These are phyloP conservation scores for Allacma fusca DNA, from an alignment of 2,888 invertebrate genomes.

Conservation along the genomic window DNA sequence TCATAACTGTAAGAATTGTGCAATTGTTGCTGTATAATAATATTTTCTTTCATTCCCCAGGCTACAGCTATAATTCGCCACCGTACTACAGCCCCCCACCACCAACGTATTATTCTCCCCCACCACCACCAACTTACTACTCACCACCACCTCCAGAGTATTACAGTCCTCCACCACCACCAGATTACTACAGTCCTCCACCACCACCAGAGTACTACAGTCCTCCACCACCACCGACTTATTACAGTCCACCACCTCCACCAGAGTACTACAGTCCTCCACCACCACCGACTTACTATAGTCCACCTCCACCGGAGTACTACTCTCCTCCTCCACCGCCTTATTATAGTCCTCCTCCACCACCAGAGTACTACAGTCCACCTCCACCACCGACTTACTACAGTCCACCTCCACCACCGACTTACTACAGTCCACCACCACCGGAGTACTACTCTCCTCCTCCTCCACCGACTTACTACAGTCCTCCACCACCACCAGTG, in stretches of 20 bases:
- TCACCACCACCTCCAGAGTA: not conserved
- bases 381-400: not conserved
- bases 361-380: not conserved
- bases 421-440: slow-evolving; percentile 15
- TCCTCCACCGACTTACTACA: slow-evolving; percentile 43
- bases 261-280: slow-evolving; percentile 19
- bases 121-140: not conserved
- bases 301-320: slow-evolving; percentile 22
- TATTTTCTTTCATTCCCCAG: too few species aligned
- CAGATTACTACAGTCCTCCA: not conserved
- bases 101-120: slow-evolving; percentile 11
- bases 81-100: slow-evolving; percentile 13
- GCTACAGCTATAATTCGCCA: too few species aligned
- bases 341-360: slow-evolving; percentile 5
- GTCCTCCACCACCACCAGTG: slow-evolving; percentile 39
- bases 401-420: slow-evolving; percentile 16
- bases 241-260: slow-evolving; percentile 5
- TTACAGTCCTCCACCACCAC: not conserved
- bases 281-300: slow-evolving; percentile 22
- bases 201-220: slow-evolving; percentile 4
- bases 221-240: not conserved
- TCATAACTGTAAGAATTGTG: too few species aligned
- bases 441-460: not conserved
- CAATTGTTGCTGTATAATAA: too few species aligned
- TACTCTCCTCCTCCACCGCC: not conserved